Conservation (phyloP, 2,113 vertebrate genomes). For the Myodes glareolus region DNA sequence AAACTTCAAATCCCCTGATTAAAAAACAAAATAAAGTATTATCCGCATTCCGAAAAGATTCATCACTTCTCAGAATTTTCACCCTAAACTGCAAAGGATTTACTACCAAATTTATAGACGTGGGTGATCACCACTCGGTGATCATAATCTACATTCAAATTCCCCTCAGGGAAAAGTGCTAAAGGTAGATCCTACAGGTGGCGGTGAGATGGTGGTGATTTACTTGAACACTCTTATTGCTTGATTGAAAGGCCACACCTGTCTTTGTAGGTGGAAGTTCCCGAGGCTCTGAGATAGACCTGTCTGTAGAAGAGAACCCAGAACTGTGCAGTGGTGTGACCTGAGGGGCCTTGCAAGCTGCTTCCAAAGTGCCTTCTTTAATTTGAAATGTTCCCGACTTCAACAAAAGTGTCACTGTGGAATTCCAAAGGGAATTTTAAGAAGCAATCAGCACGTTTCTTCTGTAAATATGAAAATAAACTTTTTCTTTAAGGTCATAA, state of each 20-base stretch:
- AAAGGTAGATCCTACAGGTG: neutral
- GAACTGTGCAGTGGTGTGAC: conserved; percentile 63
- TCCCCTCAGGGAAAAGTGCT: neutral
- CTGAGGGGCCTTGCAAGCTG: conserved; percentile 77
- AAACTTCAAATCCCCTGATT: neutral
- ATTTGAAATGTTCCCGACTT: conserved; percentile 72
- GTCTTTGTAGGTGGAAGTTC: conserved; percentile 88
- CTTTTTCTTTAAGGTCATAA: conserved; percentile 84
- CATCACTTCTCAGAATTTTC: neutral
- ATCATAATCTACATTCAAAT: neutral
- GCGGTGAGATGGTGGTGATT: neutral
- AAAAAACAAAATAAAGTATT: neutral
- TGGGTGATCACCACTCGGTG: neutral
- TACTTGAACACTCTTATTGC: neutral
- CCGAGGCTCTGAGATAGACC: conserved; percentile 87
- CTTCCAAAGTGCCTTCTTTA: conserved; percentile 76
- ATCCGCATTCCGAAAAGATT: neutral
- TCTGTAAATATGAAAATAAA: conserved; percentile 90
- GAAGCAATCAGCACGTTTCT: conserved; percentile 76
- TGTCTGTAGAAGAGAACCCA: conserved; percentile 63
- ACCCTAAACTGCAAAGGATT: neutral
- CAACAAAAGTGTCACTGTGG: conserved; percentile 63
- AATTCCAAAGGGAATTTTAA: conserved; percentile 78
- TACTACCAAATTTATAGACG: neutral
- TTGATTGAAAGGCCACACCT: conserved; percentile 64